A percentile compares a stretch with the other conserved stretches of the same genome.
These are phyloP conservation scores for Halichondria panicea DNA, from an alignment of 37 sponge, comb jelly and placozoan species.

Conservation along the genomic window DNA sequence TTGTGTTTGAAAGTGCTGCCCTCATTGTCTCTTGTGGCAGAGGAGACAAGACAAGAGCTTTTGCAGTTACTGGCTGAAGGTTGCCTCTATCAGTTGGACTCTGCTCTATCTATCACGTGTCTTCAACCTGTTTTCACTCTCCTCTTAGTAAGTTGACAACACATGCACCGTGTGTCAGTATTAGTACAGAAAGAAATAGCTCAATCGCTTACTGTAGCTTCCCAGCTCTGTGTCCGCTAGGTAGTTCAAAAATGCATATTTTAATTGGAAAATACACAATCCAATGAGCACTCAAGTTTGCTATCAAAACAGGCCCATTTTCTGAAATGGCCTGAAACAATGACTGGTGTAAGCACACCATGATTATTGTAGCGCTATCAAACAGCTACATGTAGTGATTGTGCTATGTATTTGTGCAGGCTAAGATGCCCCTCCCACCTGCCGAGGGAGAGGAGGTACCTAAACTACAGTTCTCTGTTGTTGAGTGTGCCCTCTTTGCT, in stretches of 20 bases:
- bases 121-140: slow-evolving; percentile 11
- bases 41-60: slow-evolving; percentile 35
- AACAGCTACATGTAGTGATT: neutral
- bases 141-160: slow-evolving; percentile 19
- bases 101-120: slow-evolving; percentile 4
- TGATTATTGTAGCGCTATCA: no score
- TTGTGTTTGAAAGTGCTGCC: slow-evolving; percentile 40
- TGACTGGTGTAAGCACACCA: neutral
- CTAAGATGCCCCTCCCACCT: slow-evolving; percentile 44
- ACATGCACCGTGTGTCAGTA: no score
- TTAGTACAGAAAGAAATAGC: no score
- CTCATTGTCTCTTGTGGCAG: slow-evolving; percentile 1
- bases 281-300: no score
- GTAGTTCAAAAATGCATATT: no score
- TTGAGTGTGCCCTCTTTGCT: slow-evolving; percentile 67
- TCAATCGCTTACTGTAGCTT: no score
- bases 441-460: slow-evolving; percentile 28
- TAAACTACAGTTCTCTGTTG: slow-evolving; percentile 59
- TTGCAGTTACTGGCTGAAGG: slow-evolving; percentile 51
- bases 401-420: slow-evolving; percentile 12
- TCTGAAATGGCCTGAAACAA: no score
- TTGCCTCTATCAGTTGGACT: slow-evolving; percentile 8
- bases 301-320: no score
- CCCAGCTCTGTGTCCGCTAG: no score
- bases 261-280: no score